Base-by-base conservation (phyloP, 2,113 vertebrate species). In the Elephantulus edwardii region DNA sequence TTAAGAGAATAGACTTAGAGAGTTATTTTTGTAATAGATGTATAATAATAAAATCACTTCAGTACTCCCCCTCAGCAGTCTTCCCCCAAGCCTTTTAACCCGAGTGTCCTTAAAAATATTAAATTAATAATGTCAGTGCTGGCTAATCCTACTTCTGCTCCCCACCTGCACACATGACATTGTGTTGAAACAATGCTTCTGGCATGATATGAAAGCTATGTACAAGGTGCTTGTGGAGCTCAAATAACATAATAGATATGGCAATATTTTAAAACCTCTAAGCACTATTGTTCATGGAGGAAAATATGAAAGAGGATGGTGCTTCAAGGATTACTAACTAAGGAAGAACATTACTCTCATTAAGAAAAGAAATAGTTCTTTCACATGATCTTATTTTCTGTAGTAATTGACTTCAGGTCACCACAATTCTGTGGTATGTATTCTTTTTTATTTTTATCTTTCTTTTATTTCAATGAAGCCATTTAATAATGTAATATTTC, bases 401-500 rank as follows among this genome's bases (percentile, higher is more conserved):
- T 78, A 33, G 5, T 20, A 56, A 0, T 71, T 75, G 14, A 52
- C 9, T 62, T 81, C 16, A n/a, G n/a, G n/a, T 35, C 28, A n/a
- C 77, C 10, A 26, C 66, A 38, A 70, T 78, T 58, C 6, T 52
- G 1, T 54, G 2, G 4, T 20, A 62, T 68, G 26, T 50, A 46
- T 50, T 28, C 30, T 62, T 76, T 6, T 52, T 58, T 74, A 71
- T 54, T 80, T 93, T 58, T 22, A 35, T 88, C 71, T 92, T 90
- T 19, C 6, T 60, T 81, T 86, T 86, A 52, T 76, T 74, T 81
- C 17, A 44, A 5, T 20, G 60, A 26, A 80, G 8, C 17, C 42
- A 26, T 68, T 62, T 38, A 26, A 2, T n/a, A 8, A 2, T 78
- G 42, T 68, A 4, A 33, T 86, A 0, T 81, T 40, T 75, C n/a